These are phyloP conservation scores for Pseudoips prasinana DNA, from an alignment of 2,888 invertebrate species.

Conservation along the genomic window DNA sequence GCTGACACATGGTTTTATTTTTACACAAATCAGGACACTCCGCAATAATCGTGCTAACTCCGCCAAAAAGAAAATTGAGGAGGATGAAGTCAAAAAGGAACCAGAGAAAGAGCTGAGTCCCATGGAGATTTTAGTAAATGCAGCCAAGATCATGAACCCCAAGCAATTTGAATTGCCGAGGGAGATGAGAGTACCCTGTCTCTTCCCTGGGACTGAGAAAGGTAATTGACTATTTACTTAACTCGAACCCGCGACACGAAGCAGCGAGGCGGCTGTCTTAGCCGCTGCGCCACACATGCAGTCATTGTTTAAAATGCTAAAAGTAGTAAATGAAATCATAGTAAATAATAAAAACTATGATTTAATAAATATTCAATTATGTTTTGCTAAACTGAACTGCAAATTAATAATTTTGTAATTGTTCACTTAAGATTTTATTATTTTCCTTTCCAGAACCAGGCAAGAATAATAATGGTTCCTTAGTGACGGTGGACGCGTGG, in stretches of 20 bases:
- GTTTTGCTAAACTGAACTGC: no score
- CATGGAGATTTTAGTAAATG: slow-evolving; percentile 89
- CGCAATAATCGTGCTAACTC: slow-evolving; percentile 58
- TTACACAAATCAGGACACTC: no score
- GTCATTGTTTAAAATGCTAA: no score
- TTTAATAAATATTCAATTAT: no score
- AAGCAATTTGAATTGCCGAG: slow-evolving; percentile 93
- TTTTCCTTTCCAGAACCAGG: slow-evolving; percentile 18
- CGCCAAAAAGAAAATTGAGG: slow-evolving; percentile 51
- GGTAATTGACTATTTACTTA: slow-evolving; percentile 72
- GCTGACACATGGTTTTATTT: no score
- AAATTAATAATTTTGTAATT: no score
- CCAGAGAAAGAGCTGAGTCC: slow-evolving; percentile 76
- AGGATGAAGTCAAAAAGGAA: slow-evolving; percentile 46
- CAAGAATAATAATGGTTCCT: slow-evolving; percentile 51
- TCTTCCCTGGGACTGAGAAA: slow-evolving; percentile 92
- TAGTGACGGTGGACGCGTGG: slow-evolving; percentile 62
- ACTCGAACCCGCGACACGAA: no score
- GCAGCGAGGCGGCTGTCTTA: no score
- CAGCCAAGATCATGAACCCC: slow-evolving; percentile 93
- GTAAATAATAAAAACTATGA: no score
- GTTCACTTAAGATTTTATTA: no score
- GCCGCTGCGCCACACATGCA: no score
- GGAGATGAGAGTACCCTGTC: slow-evolving; percentile 88
- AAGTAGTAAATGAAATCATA: no score